A percentile compares a stretch with the other conserved stretches of the same genome.
phyloP scores from a whole-genome alignment of 2,888 invertebrate species.

The Harpalus rubripes region DNA sequence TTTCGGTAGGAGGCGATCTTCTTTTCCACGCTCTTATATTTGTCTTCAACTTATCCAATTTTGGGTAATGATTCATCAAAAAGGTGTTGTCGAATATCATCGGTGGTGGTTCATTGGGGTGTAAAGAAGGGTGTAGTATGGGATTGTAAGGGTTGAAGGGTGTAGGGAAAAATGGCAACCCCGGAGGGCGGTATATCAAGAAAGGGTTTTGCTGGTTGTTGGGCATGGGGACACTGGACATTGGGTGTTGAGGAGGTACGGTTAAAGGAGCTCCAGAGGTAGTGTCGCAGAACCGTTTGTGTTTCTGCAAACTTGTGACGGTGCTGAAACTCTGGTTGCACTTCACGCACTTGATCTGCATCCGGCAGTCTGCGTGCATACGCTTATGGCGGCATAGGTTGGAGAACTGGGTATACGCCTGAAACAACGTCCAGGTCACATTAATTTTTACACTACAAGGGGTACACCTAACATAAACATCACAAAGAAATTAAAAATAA shows the following conservation, averaged over 20 bases:
- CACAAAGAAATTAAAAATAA: not conserved
- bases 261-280: constrained; percentile 78
- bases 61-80: constrained; percentile 80
- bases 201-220: constrained; percentile 79
- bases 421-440: constrained; percentile 74
- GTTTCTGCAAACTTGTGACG: constrained; percentile 94
- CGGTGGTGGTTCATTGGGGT: constrained; percentile 78
- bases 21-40: constrained; percentile 69
- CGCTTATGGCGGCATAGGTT: constrained; percentile 99
- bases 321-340: constrained; percentile 96
- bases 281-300: constrained; percentile 97
- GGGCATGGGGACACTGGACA: constrained; percentile 74
- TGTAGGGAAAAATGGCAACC: constrained; percentile 82
- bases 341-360: constrained; percentile 95
- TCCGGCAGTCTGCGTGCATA: constrained; percentile 98
- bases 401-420: constrained; percentile 99
- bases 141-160: constrained; percentile 78
- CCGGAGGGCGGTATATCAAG: constrained; percentile 85
- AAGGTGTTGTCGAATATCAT: constrained; percentile 82
- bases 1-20: constrained; percentile 75
- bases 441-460: constrained; percentile 51
- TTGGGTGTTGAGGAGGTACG: constrained; percentile 72
- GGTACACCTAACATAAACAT: not conserved
- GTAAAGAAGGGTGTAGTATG: constrained; percentile 79
- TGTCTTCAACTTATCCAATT: constrained; percentile 74